These are phyloP conservation scores for Poliocrania exsul DNA, from an alignment of 2,797 vertebrate genomes.

Conservation along the genomic window DNA sequence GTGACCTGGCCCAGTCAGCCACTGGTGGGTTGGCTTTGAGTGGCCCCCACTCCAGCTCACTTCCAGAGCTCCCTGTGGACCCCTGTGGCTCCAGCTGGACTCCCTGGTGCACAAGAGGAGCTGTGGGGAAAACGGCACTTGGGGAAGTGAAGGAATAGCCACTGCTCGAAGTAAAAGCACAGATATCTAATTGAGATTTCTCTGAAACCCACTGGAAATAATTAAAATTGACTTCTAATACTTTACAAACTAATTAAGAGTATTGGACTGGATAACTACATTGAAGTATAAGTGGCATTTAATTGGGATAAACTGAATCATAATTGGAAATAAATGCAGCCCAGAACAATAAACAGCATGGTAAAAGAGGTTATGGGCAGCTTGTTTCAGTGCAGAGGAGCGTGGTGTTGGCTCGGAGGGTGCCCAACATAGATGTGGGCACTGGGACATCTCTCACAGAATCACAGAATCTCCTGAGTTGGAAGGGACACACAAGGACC, in stretches of 20 bases:
- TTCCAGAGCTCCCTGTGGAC: background rate
- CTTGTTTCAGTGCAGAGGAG: background rate
- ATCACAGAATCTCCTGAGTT: background rate
- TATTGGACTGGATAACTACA: slow-evolving; percentile 65
- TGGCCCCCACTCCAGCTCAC: rapidly evolving
- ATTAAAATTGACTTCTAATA: slow-evolving; percentile 69
- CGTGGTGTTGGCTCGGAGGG: background rate
- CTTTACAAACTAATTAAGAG: slow-evolving; percentile 69
- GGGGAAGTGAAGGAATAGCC: background rate
- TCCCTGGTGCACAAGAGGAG: background rate
- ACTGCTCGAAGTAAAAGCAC: background rate
- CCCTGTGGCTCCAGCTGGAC: background rate
- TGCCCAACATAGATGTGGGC: rapidly evolving
- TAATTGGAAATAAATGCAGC: background rate
- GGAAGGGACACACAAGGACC: background rate
- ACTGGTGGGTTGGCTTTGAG: background rate
- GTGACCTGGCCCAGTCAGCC: background rate
- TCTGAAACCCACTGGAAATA: slow-evolving; percentile 63
- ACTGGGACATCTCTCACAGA: background rate
- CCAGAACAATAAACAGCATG: background rate
- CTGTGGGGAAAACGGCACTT: rapidly evolving
- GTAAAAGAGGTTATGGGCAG: background rate
- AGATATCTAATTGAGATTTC: slow-evolving; percentile 55
- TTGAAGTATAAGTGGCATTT: slow-evolving; percentile 42
- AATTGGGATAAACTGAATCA: slow-evolving; percentile 52